Percentiles rank a stretch among this genome's conserved stretches.
Conservation (phyloP, 2,888 invertebrate genomes). For the Helleia helle region DNA sequence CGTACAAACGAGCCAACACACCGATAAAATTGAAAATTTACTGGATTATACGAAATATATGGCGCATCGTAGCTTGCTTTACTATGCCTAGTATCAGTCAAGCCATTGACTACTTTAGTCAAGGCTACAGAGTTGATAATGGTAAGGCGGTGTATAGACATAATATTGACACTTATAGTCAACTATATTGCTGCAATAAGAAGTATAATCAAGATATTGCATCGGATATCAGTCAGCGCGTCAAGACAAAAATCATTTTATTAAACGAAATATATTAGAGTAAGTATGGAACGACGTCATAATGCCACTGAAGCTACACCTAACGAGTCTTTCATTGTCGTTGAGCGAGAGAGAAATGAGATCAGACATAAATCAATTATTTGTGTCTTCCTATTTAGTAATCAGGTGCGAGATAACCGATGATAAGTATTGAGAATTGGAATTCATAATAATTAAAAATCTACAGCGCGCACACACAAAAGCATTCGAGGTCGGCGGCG, state of each 20-base stretch:
- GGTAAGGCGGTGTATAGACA: background rate
- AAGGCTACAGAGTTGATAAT: background rate
- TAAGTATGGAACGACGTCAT: too few relatives aligned
- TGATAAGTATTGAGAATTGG: too few relatives aligned
- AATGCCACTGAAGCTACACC: too few relatives aligned
- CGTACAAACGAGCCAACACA: background rate
- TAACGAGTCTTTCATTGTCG: too few relatives aligned
- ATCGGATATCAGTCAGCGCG: background rate
- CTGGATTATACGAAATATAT: slow-evolving; percentile 3
- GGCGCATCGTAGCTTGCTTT: background rate
- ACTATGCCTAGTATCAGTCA: background rate
- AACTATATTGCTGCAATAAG: background rate
- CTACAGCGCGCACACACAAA: too few relatives aligned
- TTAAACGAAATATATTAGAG: too few relatives aligned
- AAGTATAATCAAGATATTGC: background rate
- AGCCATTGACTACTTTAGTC: background rate
- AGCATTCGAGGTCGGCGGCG: too few relatives aligned
- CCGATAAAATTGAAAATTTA: background rate
- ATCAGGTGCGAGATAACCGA: too few relatives aligned
- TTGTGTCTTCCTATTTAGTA: too few relatives aligned
- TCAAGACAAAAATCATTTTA: background rate
- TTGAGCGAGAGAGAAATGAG: too few relatives aligned
- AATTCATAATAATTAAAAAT: too few relatives aligned
- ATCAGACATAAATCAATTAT: too few relatives aligned
- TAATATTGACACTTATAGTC: background rate